Base-by-base conservation (phyloP, 2,113 vertebrate genomes). In the Todiramphus saurophagus region DNA sequence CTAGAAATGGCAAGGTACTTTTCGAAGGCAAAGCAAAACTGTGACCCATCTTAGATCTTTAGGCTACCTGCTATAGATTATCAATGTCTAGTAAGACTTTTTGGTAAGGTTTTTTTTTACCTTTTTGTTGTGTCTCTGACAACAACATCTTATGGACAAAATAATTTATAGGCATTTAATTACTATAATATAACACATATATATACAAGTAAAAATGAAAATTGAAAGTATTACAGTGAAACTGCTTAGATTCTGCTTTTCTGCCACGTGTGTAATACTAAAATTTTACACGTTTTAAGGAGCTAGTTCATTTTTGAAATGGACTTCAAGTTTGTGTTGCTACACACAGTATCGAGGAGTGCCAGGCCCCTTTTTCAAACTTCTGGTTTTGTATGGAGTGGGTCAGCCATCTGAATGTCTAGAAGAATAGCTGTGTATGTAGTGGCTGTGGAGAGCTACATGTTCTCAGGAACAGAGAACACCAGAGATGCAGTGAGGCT, bases 401-500 rank as follows among this genome's bases (percentile, higher is more conserved):
- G 35, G 11, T 66, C 17, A 64, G 27, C 66, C 11, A 1, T 17
- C 23, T 58, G 50, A 53, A 17, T 56, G 28, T 8, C n/a, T 39
- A 28, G n/a, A 25, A 67, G 43, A 25, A 67, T 37, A 77, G 13
- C 46, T 19, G 5, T 30, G 13, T 60, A 27, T 50, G 14, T 44
- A 50, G 51, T 12, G 56, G 16, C 17, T 14, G 2, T 0, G 1
- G 13, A 20, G 4, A 27, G 21, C 63, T 76, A 2, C 7, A 0
- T 39, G 33, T 68, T 73, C 43, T 63, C 37, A 25, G 67, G 13
- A 63, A 3, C 39, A n/a, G 33, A n/a, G 59, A 81, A 41, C 56
- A 66, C 23, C 1, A 1, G 27, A 37, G 46, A 44, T 33, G 16
- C 16, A 5, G 27, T 27, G n/a, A 18, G 53, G 19, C 37, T 1